These are phyloP conservation scores for Gymnorhina tibicen DNA, from an alignment of 2,113 vertebrate genomes.

Conservation along the genomic window DNA sequence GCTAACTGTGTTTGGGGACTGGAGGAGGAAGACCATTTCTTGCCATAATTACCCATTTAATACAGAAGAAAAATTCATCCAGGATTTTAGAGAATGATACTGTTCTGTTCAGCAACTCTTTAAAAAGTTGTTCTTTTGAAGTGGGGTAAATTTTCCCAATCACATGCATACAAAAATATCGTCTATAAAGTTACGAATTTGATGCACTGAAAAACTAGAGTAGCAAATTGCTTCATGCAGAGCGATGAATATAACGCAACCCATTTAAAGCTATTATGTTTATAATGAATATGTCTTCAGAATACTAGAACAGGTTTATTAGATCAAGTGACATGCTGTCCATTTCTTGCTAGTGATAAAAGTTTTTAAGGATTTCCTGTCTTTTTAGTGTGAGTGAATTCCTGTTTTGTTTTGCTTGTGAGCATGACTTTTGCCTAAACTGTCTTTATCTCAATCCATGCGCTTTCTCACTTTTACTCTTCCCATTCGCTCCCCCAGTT, in stretches of 20 bases:
- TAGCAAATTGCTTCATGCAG: not conserved
- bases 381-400: not conserved
- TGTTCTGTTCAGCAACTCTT: not conserved
- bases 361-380: conserved; percentile 42
- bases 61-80: not conserved
- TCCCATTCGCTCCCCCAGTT: not conserved
- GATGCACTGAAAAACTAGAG: not conserved
- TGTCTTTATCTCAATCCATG: not conserved
- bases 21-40: not conserved
- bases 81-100: not conserved
- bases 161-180: not conserved
- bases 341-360: conserved; percentile 36
- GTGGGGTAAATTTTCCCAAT: not conserved
- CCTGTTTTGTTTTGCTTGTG: not conserved
- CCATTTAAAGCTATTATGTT: not conserved
- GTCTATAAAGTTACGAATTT: not conserved
- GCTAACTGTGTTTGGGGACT: not conserved
- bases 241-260: not conserved
- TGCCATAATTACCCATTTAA: not conserved
- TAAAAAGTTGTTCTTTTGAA: not conserved
- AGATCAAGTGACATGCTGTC: conserved; percentile 48
- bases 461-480: not conserved
- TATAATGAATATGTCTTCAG: not conserved
- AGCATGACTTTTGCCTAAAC: not conserved
- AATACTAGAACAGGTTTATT: conserved; percentile 49